Evolutionary conservation across 2,113 vertebrate species (phyloP).

Genomic region (Bolborhynchus lineola): DNA sequence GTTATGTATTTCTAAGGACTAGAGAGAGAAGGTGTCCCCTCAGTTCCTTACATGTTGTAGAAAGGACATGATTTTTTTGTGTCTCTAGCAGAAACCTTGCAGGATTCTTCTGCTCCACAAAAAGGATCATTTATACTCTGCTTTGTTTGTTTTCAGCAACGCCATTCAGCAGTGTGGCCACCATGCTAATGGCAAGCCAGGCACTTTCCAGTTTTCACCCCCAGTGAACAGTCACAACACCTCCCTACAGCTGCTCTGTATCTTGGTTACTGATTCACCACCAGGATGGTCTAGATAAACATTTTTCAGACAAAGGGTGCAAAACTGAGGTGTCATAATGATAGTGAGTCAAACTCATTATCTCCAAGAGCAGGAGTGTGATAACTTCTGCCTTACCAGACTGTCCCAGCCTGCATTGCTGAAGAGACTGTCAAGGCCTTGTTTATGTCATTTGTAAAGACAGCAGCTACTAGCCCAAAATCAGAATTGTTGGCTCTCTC

Average conservation of each 20-base stretch:
- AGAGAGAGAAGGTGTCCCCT: neutral
- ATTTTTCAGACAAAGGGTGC: neutral
- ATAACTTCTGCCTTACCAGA: constrained; percentile 83
- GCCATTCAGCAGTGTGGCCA: neutral
- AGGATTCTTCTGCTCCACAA: neutral
- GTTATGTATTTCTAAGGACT: neutral
- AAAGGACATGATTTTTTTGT: neutral
- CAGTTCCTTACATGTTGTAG: neutral
- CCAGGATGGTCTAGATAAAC: neutral
- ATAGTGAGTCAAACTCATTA: neutral
- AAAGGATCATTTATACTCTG: neutral
- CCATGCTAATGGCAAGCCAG: neutral
- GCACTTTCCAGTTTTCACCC: neutral
- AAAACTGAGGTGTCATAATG: neutral
- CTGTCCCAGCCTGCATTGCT: constrained; percentile 95
- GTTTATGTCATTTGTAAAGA: constrained; percentile 96
- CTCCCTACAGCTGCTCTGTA: neutral
- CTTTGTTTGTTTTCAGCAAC: neutral
- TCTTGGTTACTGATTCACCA: neutral
- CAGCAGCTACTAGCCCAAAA: constrained; percentile 91
- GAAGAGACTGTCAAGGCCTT: constrained; percentile 94
- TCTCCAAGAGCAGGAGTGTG: neutral
- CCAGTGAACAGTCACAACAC: neutral
- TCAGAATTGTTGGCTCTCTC: constrained; percentile 95
- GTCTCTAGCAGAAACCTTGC: neutral